Base-by-base conservation (phyloP, 2,888 invertebrate species). In the Oscheius myriophilus region DNA sequence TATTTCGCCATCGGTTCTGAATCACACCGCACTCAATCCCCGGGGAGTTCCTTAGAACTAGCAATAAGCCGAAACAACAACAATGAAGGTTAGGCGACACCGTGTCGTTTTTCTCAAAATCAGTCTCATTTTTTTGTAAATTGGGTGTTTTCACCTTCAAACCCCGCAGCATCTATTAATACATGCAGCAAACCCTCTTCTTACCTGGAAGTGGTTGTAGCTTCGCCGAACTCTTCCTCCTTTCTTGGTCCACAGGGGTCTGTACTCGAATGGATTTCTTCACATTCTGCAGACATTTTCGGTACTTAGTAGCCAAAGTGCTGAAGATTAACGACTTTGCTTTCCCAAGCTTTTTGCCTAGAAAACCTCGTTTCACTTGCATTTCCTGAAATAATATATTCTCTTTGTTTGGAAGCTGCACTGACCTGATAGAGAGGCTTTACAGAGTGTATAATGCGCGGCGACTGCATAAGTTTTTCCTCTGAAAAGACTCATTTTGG, bases 201-300 rank as follows among this genome's bases (percentile, higher is more conserved):
- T 41, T 12, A 76, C 78, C 78, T 71, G 78, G 76, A 16, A 76
- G 39, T 39, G 78, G 78, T 54, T 76, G 75, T 21, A 78, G 67
- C 53, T 78, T 78, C 16, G 78, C 78, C 21, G 73, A 75, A 54
- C 75, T 75, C 26, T 74, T 76, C 41, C 78, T 65, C 33, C 78
- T 45, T 45, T 75, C 72, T 41, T 57, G 39, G 33, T 78, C 78
- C 6, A 71, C 71, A 51, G 72, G 72, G 14, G 69, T 73, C 39
- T 73, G 69, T 14, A 66, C 70, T 6, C 70, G 68, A 4, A 78
- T 67, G 42, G 72, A 73, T 23, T 69, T 46, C 49, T 78, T 78
- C 69, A 78, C 64, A 43, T 73, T 68, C 52, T 72, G 64, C 23
- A 74, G 65, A 46, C 75, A 75, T 45, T 71, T 67, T 25, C 75